phyloP scores from a whole-genome alignment of 2,113 vertebrate species.

The Amazona guildingii region DNA sequence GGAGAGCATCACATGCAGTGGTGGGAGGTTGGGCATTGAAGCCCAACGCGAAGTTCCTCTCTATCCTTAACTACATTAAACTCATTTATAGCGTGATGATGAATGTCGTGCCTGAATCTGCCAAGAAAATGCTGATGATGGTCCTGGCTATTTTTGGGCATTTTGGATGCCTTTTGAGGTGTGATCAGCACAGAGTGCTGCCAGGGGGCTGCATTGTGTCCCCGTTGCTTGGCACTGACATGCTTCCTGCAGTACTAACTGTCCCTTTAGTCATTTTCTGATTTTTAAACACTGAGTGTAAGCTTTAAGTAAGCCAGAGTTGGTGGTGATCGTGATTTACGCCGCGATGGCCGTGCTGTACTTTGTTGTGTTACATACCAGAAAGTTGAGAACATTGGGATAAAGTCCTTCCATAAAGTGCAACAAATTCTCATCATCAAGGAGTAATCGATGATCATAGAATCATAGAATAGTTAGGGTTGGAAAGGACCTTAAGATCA shows the following conservation, averaged over 20 bases:
- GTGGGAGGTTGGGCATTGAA: neutral
- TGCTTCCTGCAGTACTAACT: neutral
- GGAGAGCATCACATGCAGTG: fast-evolving
- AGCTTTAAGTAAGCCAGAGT: neutral
- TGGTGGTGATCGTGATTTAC: neutral
- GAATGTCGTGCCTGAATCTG: neutral
- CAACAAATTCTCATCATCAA: slow-evolving; percentile 18
- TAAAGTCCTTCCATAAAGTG: neutral
- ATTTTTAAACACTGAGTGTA: neutral
- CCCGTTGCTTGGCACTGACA: neutral
- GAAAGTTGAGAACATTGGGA: neutral
- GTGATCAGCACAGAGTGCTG: neutral
- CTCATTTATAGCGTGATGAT: neutral
- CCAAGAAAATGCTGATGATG: neutral
- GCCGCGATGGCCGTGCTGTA: neutral
- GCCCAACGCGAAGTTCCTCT: neutral
- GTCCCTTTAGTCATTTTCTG: neutral
- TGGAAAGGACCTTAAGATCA: no score
- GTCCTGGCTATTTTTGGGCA: neutral
- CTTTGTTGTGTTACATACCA: neutral
- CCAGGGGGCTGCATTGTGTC: neutral
- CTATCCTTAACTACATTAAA: neutral
- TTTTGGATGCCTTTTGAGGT: neutral
- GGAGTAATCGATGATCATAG: neutral
- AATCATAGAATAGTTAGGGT: no score